A percentile compares a stretch with the other conserved stretches of the same genome.
These are phyloP conservation scores for Thysanoteuthis rhombus DNA, from an alignment of 2,888 invertebrate species.

Conservation along the genomic window DNA sequence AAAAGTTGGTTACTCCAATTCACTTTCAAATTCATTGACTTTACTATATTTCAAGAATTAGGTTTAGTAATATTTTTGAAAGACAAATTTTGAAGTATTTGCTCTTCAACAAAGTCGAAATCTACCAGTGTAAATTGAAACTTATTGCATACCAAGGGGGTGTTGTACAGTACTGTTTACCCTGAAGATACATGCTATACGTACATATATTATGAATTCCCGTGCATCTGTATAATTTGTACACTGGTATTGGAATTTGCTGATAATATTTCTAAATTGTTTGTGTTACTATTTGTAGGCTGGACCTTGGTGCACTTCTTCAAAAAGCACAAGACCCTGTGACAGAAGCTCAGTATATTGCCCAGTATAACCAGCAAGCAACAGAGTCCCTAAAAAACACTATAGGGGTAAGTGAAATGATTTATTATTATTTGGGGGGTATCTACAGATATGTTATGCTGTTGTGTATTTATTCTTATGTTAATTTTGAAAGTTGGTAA, in stretches of 20 bases:
- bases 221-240: not conserved
- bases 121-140: no score
- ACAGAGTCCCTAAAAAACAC: constrained; percentile 72
- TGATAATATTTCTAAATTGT: not conserved
- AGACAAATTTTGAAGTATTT: no score
- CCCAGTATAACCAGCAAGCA: constrained; percentile 69
- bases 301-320: constrained; percentile 55
- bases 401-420: constrained; percentile 66
- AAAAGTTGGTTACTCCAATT: no score
- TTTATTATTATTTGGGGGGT: not conserved
- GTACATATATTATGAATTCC: not conserved
- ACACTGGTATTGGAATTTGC: not conserved
- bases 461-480: no score
- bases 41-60: no score
- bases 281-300: constrained; percentile 42
- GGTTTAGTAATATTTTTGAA: no score
- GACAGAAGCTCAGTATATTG: constrained; percentile 50
- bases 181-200: not conserved
- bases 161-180: no score
- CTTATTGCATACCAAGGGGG: no score
- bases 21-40: no score
- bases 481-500: no score
- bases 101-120: no score
- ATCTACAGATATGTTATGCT: not conserved
- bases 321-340: constrained; percentile 45